Base-by-base conservation (phyloP, 2,888 invertebrate species). In the Scaptomyza parva region DNA sequence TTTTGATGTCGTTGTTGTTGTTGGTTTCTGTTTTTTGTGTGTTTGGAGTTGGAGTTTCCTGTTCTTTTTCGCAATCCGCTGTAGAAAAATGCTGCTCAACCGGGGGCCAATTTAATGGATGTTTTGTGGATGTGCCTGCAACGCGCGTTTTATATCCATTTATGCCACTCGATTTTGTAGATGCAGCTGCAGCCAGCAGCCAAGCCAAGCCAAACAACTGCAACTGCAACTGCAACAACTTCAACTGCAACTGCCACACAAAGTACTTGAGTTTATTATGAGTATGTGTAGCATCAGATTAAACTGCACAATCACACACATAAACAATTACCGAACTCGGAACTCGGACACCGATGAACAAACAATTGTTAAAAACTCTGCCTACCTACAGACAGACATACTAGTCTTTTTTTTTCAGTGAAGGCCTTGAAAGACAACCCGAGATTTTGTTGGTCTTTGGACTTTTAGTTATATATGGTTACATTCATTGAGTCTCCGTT, bases 11-110 rank as follows among this genome's bases (percentile, higher is more conserved):
- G 28, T 37, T 52, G 20, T 45, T 11, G 37, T 43, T 44, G 41
- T 55, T 28, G 35, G 26, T 26, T 8, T 44, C 28, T n/a, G 37
- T 47, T 54, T 60, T 59, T 67, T 52, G 39, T 67, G 50, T 53
- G 65, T 48, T 30, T n/a, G n/a, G n/a, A n/a, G 51, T 30, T 7
- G 0, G 11, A 86, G 86, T 88, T 83, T 84, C 83, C 83, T 84
- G 83, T 84, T 84, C 83, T 84, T 84, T 83, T 84, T 88, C 83
- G 83, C 88, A 84, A 84, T n/a, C 62, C 61, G 55, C 51, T 41
- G 44, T 68, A 59, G 72, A 84, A 88, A 88, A 84, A 84, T 84
- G 83, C 88, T 67, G 86, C 77, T 84, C 70, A 67, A 83, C 84
- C 81, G 70, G 84, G 58, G 66, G 55, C 66, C 81, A 82, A 75